Conservation (phyloP, 2,113 vertebrate species). For the Corapipo altera region DNA sequence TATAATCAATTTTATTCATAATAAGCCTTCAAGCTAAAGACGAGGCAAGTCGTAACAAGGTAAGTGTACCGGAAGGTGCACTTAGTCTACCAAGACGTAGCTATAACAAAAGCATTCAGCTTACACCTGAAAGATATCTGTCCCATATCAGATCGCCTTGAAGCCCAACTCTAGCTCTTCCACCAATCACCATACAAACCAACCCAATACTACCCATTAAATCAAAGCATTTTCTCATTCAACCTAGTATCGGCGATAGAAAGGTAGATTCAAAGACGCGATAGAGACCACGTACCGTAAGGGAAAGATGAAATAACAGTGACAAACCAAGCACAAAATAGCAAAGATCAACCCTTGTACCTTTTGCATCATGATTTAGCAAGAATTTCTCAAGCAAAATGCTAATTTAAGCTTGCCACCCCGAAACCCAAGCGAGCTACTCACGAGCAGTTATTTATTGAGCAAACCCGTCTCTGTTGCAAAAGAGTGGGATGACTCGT, state of each 20-base stretch:
- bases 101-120: background rate
- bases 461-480: background rate
- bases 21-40: fast-evolving
- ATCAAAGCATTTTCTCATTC: background rate
- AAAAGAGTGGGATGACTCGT: background rate
- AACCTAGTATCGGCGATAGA: background rate
- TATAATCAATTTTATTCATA: background rate
- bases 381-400: background rate
- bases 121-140: background rate
- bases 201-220: background rate
- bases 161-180: background rate
- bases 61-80: background rate
- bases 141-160: fast-evolving
- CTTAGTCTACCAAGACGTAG: background rate
- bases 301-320: background rate
- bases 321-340: background rate
- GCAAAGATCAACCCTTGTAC: background rate
- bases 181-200: too few species aligned
- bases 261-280: background rate
- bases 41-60: background rate
- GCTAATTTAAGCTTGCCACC: background rate
- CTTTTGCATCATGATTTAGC: background rate
- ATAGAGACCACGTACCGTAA: background rate
- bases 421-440: background rate
- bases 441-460: fast-evolving